Conservation (phyloP, 2,797 vertebrate genomes). For the Allobates femoralis region DNA sequence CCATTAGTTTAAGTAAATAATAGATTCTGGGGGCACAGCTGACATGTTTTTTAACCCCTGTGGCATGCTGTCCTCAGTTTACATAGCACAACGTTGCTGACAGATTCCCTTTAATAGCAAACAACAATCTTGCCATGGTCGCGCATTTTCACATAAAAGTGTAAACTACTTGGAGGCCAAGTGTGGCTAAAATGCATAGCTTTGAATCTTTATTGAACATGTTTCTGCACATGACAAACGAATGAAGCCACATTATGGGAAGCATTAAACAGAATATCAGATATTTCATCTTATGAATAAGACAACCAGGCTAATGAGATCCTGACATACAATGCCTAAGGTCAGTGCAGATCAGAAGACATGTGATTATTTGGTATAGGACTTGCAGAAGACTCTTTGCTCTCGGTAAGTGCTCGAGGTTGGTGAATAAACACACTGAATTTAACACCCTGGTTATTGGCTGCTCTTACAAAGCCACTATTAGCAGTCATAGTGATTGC, state of each 20-base stretch:
- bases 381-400: slow-evolving; percentile 88
- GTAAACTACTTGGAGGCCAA: not conserved
- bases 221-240: not conserved
- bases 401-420: slow-evolving; percentile 92
- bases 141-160: not conserved
- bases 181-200: not conserved
- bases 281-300: not conserved
- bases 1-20: no score
- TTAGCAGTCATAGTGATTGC: slow-evolving; percentile 96
- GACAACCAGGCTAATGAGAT: not conserved
- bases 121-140: no score
- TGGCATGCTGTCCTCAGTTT: no score
- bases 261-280: not conserved
- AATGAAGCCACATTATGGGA: not conserved
- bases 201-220: slow-evolving; percentile 34
- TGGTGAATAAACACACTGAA: slow-evolving; percentile 95
- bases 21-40: no score
- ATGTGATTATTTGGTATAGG: slow-evolving; percentile 74
- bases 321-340: not conserved
- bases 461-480: slow-evolving; percentile 92
- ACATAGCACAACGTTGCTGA: no score
- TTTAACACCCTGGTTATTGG: slow-evolving; percentile 90
- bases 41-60: no score
- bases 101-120: no score
- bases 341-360: slow-evolving; percentile 46